Conservation (phyloP, 2,888 invertebrate species). For the Busseola fusca region DNA sequence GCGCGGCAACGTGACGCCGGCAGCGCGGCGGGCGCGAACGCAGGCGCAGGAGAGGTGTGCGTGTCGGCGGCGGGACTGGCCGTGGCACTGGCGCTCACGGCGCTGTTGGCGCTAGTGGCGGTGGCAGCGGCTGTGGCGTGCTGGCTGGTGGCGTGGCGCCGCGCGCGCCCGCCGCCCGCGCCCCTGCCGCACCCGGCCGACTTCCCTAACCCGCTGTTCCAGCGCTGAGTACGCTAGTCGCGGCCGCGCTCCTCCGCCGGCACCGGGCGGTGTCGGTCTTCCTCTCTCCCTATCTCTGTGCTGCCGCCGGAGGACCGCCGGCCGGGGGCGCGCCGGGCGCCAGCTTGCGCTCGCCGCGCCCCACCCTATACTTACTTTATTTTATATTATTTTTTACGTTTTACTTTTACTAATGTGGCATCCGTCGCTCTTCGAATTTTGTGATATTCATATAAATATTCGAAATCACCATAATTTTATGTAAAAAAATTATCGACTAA, state of each 20-base stretch:
- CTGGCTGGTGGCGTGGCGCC: conserved; percentile 97
- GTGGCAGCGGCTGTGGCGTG: conserved; percentile 98
- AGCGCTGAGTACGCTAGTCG: conserved; percentile 85
- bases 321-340: conserved; percentile 85
- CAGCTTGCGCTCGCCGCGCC: conserved; percentile 81
- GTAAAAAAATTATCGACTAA: conserved; percentile 83
- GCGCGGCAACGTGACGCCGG: conserved; percentile 94
- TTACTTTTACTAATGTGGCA: conserved; percentile 81
- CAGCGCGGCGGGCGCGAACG: conserved; percentile 84
- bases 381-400: conserved; percentile 73
- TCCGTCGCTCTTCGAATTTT: conserved; percentile 87
- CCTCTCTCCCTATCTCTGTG: conserved; percentile 83
- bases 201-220: conserved; percentile 97
- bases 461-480: conserved; percentile 86
- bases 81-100: conserved; percentile 97
- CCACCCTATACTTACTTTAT: conserved; percentile 76
- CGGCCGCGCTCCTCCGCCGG: conserved; percentile 87
- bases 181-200: conserved; percentile 98
- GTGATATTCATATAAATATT: conserved; percentile 88
- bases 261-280: conserved; percentile 87
- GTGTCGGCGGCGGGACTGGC: conserved; percentile 98
- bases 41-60: conserved; percentile 93
- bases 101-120: conserved; percentile 96
- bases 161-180: conserved; percentile 95
- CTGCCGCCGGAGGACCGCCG: conserved; percentile 88